Conservation (phyloP, 2,113 vertebrate genomes). For the Poecile atricapillus region DNA sequence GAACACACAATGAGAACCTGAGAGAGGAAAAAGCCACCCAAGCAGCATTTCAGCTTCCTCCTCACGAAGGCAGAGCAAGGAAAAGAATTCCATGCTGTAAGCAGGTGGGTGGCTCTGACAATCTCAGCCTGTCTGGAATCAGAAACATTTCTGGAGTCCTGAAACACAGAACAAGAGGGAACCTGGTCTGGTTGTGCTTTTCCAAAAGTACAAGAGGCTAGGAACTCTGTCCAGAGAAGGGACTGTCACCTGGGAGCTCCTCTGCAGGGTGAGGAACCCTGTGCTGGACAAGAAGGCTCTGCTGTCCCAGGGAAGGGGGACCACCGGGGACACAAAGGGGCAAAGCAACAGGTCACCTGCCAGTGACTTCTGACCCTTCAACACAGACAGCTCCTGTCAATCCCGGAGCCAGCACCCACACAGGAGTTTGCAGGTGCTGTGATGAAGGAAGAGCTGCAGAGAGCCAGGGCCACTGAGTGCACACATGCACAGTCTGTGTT, state of each 20-base stretch:
- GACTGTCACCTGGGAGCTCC: background rate
- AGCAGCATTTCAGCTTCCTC: background rate
- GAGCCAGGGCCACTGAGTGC: fast-evolving
- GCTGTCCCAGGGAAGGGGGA: background rate
- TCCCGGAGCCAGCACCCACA: fast-evolving
- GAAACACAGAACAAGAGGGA: background rate
- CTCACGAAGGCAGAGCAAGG: background rate
- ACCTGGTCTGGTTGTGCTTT: background rate
- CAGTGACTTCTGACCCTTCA: background rate
- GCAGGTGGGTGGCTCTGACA: background rate
- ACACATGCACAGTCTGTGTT: background rate
- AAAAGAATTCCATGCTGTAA: background rate
- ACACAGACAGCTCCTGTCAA: background rate
- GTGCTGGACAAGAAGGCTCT: fast-evolving
- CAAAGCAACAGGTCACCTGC: background rate
- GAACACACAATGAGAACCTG: background rate
- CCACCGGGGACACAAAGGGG: background rate
- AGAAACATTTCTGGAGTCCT: background rate
- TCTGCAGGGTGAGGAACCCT: background rate
- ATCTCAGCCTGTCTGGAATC: background rate
- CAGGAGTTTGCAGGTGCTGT: background rate
- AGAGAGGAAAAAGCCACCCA: background rate
- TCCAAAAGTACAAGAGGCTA: background rate
- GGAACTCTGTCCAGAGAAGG: background rate
- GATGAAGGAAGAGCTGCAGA: background rate